Base-by-base conservation (phyloP, 2,113 vertebrate species). In the Haemorhous mexicanus region DNA sequence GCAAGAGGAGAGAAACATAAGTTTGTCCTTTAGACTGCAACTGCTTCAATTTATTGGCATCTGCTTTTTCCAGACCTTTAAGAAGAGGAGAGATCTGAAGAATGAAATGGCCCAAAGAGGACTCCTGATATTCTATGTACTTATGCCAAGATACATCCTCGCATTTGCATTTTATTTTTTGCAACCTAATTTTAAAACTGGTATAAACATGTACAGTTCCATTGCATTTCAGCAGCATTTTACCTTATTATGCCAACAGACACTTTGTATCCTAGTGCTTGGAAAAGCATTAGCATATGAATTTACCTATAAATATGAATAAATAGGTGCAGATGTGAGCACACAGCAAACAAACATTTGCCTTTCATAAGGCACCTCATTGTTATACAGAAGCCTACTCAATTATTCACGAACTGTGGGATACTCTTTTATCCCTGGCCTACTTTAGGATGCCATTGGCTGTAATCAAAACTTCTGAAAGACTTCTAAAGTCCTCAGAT, bases 361-460 rank as follows among this genome's bases (percentile, higher is more conserved):
- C 89, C 91, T 97, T 97, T 96, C 88, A 93, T 90, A 95, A 95
- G 73, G 75, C 62, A 91, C 28, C 76, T 95, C 95, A 93, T 96
- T 96, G 95, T 96, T 93, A 93, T 85, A 92, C 75, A 84, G 82
- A 93, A 96, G 49, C 75, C 87, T 92, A 50, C 37, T 96, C 91
- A 97, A 95, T 97, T 96, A 95, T 97, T 96, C 90, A 97, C 46
- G 1, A 93, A 90, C 78, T 86, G 53, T 88, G 94, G 88, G 86
- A 93, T 77, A 90, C 20, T 84, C 93, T 97, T 97, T 97, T 95
- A 96, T 97, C 89, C 90, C 78, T 97, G 93, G 69, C 96, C 95
- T 94, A 96, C 78, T 95, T 96, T 95, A 79, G 68, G 92, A 88
- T 96, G 90, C 78, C 66, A 95, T 53, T 94, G 89, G 84, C 80